Base-by-base conservation (phyloP, 2,888 invertebrate species). In the Acleris sparsana region DNA sequence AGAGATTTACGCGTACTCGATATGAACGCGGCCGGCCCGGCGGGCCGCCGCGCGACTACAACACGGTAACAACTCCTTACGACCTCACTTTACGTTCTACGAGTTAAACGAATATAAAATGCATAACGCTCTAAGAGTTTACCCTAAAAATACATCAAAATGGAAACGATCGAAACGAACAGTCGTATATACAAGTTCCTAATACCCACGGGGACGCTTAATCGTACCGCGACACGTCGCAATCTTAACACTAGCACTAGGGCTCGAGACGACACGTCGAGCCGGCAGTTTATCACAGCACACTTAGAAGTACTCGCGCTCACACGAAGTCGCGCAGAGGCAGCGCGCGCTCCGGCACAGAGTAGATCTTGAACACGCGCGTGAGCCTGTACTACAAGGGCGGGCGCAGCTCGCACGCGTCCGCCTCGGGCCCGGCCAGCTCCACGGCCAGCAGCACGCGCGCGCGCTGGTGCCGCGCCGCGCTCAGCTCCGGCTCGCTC, bases 71-170 rank as follows among this genome's bases (percentile, higher is more conserved):
- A 85, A 87, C 80, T 80, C 80, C 79, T 43, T 43, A 17, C 83
- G 53, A 79, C 79, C 82, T 82, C 83, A 77, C 77, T 75, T 78
- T 78, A 79, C 59, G 74, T 80, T 83, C 71, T 81, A 82, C 76
- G 82, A 84, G 75, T 85, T 80, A 84, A 88, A 89, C 86, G 80
- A 83, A 87, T 89, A 89, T 81, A 88, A 88, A 92, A 91, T 84
- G 88, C 89, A 83, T 85, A 86, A 85, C 72, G 73, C 81, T 85
- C 86, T 87, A 86, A 81, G 82, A 85, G 80, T 85, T 84, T 77
- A 87, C 83, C 85, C 89, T 90, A 90, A 85, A 86, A 85, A 82
- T 88, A 91, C 87, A 89, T 88, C 89, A 86, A 91, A 91, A 92
- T 87, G 88, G 88, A 87, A 85, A 85, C 75, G 79, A 86, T 86